Conservation (phyloP, 2,113 vertebrate genomes). For the Vulpes vulpes region DNA sequence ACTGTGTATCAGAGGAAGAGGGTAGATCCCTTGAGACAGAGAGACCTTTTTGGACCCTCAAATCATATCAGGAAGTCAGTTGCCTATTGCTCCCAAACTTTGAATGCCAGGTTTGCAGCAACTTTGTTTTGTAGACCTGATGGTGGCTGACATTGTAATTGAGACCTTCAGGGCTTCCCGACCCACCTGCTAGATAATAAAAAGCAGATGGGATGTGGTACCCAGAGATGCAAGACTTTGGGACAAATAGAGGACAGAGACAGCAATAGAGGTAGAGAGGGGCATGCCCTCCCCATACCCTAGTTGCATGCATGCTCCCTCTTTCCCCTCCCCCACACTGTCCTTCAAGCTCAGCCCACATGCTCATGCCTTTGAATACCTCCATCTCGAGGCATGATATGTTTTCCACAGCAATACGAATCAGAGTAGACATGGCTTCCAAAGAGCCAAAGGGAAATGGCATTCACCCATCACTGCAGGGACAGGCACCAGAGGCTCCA, state of each 20-base stretch:
- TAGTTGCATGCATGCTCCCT: background rate
- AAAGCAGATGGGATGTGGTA: background rate
- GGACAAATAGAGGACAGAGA: background rate
- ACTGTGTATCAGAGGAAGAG: too few species aligned
- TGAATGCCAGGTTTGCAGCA: background rate
- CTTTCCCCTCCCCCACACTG: too few species aligned
- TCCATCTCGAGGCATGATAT: background rate
- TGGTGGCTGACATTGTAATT: background rate
- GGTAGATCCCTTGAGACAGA: too few species aligned
- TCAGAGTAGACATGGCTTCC: constrained; percentile 44
- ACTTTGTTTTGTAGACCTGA: background rate
- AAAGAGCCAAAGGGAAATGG: constrained; percentile 74
- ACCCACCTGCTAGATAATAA: background rate
- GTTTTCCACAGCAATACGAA: background rate
- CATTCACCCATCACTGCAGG: constrained; percentile 60
- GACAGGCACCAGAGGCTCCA: constrained; percentile 45
- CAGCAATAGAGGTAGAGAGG: background rate
- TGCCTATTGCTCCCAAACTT: background rate
- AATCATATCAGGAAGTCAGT: background rate
- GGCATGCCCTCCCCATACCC: accelerated
- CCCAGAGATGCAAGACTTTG: background rate
- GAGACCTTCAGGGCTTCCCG: background rate
- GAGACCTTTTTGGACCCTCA: background rate
- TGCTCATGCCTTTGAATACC: background rate
- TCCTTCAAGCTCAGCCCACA: constrained; percentile 10